Conservation (phyloP, 2,888 invertebrate species). For the Trisateles emortualis region DNA sequence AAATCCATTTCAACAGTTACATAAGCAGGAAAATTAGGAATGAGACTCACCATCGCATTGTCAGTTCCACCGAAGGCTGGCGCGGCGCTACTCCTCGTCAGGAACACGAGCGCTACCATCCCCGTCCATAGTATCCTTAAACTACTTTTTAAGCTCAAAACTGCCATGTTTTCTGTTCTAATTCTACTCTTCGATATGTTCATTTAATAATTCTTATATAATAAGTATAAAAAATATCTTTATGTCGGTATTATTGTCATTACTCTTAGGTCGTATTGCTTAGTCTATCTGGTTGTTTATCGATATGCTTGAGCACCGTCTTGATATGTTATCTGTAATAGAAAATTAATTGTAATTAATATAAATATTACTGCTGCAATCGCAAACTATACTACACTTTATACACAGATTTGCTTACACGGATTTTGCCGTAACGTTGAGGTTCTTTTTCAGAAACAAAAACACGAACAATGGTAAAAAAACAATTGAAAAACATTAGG, state of each 20-base stretch:
- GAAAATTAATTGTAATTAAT: constrained; percentile 42
- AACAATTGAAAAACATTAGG: too few species aligned
- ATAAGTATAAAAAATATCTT: constrained; percentile 66
- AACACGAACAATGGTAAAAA: too few species aligned
- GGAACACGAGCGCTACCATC: constrained; percentile 64
- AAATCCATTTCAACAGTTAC: constrained; percentile 38
- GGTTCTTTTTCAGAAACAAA: too few species aligned
- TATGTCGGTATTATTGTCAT: constrained; percentile 65
- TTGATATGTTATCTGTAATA: constrained; percentile 74
- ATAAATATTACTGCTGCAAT: background rate
- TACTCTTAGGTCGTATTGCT: constrained; percentile 57
- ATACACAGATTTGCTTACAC: too few species aligned
- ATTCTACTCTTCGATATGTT: constrained; percentile 61
- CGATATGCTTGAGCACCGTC: constrained; percentile 62
- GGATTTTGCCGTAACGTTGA: too few species aligned
- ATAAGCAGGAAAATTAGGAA: constrained; percentile 2
- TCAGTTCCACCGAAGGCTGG: constrained; percentile 77
- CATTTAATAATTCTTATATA: constrained; percentile 65
- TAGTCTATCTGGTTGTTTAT: constrained; percentile 58
- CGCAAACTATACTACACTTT: too few species aligned
- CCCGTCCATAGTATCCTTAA: constrained; percentile 72
- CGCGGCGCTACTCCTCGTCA: constrained; percentile 75
- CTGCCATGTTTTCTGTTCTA: constrained; percentile 68
- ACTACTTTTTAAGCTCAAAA: constrained; percentile 67
- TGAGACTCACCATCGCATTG: constrained; percentile 78